Evolutionary conservation across 2,888 invertebrate genomes (phyloP).

Genomic region (Isotomurus palustris): DNA sequence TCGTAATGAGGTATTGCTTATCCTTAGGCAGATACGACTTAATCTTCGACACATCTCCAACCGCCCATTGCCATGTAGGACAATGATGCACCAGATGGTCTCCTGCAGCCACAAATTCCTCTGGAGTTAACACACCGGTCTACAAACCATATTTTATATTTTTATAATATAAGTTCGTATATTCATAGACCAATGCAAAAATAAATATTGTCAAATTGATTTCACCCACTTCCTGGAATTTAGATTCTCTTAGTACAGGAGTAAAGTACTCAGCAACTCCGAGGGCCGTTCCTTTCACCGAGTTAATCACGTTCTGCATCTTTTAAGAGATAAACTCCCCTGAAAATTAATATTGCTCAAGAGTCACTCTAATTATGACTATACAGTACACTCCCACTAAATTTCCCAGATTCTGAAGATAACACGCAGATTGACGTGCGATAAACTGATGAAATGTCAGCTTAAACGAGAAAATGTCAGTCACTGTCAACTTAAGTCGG

Average conservation of each 20-base stretch:
- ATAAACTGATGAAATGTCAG: no score
- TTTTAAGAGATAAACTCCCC: neutral
- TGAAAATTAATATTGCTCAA: no score
- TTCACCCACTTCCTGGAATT: conserved; percentile 42
- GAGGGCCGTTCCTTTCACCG: conserved; percentile 89
- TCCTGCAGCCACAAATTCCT: conserved; percentile 97
- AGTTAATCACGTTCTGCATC: conserved; percentile 97
- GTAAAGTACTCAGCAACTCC: conserved; percentile 95
- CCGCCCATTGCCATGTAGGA: conserved; percentile 98
- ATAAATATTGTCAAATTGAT: neutral
- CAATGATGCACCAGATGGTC: conserved; percentile 98
- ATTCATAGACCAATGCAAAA: neutral
- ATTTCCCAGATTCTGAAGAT: no score
- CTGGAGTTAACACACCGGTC: conserved; percentile 98
- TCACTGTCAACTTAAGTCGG: no score
- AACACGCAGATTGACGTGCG: no score
- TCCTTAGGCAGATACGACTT: conserved; percentile 87
- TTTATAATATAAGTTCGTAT: neutral
- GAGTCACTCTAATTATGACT: no score
- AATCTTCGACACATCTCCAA: conserved; percentile 81
- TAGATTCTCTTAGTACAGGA: conserved; percentile 83
- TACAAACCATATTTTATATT: no score
- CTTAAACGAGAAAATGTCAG: no score
- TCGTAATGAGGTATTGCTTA: conserved; percentile 94
- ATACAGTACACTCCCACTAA: no score